Conservation (phyloP, 2,888 invertebrate genomes). For the Schizaphis graminum region DNA sequence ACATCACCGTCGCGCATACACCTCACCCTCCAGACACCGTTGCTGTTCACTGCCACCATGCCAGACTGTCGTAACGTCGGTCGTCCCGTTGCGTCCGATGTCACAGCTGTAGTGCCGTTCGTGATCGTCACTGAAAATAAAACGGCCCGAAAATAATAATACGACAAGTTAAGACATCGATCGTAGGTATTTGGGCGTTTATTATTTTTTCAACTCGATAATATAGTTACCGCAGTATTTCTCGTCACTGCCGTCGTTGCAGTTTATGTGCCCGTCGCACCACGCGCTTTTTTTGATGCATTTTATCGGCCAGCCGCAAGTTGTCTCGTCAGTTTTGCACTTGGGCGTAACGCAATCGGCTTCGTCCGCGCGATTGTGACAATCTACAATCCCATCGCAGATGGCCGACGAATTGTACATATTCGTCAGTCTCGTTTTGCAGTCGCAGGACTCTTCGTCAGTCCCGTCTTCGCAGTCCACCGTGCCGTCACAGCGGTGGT, state of each 20-base stretch:
- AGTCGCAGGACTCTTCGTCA: conserved; percentile 82
- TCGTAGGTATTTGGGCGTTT: too few species aligned
- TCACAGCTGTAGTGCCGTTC: conserved; percentile 15
- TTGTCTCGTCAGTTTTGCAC: conserved; percentile 76
- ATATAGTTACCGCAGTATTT: conserved; percentile 80
- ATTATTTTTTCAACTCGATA: background rate
- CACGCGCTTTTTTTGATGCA: conserved; percentile 77
- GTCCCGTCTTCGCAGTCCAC: conserved; percentile 87
- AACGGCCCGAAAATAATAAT: background rate
- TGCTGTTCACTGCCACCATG: conserved; percentile 35
- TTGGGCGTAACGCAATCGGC: conserved; percentile 70
- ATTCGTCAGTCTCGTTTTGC: conserved; percentile 78
- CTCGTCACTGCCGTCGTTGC: conserved; percentile 83
- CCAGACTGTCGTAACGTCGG: conserved; percentile 35
- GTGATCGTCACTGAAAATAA: conserved; percentile 42
- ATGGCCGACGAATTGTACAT: conserved; percentile 74
- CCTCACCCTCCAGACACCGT: conserved; percentile 40
- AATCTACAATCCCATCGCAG: conserved; percentile 83
- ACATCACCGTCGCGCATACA: background rate
- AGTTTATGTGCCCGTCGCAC: conserved; percentile 79
- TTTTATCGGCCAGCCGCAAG: conserved; percentile 77
- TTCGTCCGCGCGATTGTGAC: conserved; percentile 83
- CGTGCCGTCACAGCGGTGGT: conserved; percentile 78
- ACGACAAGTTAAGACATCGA: background rate
- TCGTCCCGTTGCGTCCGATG: conserved; percentile 33